Base-by-base conservation (phyloP, 1,140 invertebrate genomes). In the Drosophila funebris region DNA sequence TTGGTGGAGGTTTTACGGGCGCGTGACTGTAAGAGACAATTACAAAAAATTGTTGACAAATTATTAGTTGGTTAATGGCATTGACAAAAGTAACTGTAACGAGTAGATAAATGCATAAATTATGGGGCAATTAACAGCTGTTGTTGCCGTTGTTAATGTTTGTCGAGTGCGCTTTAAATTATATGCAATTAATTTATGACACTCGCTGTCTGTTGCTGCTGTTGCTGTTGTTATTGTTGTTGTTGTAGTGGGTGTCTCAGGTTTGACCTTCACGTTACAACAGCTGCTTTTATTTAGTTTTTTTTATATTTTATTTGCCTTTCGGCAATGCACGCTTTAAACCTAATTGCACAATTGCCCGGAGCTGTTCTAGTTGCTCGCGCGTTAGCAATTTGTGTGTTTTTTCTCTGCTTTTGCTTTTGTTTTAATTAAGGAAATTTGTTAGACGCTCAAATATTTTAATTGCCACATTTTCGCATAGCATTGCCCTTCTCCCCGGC, bases 1-100 rank as follows among this genome's bases (percentile, higher is more conserved):
- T 88, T 88, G 84, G 83, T 88, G 73, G 88, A 88, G 66, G 76
- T 70, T 82, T 91, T 91, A 53, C 90, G 90, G 76, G 85, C 82
- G 72, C 90, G 90, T 82, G 89, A 73, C 87, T 90, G 75, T 27
- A 83, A 66, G 0, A 20, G 2, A 36, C 8, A 39, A 4, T 3
- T 11, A 52, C 2, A 54, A 22, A 54, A 22, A 69, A 44, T 27
- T 43, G 39, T 58, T 44, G 24, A 18, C 33, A 56, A 68, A 46
- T 64, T 50, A 16, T 41, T 36, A 73, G 53, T 76, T 73, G 36
- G 7, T 67, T 44, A 33, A 18, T 57, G 43, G 29, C 48, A 66
- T 75, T 76, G 64, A 69, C 31, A 62, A 66, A 71, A 52, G 61
- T 85, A 79, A 77, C 54, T 33, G 56, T 61, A 27, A 37, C 20